These are phyloP conservation scores for Panulirus ornatus DNA, from an alignment of 1,140 invertebrate genomes.

Conservation along the genomic window DNA sequence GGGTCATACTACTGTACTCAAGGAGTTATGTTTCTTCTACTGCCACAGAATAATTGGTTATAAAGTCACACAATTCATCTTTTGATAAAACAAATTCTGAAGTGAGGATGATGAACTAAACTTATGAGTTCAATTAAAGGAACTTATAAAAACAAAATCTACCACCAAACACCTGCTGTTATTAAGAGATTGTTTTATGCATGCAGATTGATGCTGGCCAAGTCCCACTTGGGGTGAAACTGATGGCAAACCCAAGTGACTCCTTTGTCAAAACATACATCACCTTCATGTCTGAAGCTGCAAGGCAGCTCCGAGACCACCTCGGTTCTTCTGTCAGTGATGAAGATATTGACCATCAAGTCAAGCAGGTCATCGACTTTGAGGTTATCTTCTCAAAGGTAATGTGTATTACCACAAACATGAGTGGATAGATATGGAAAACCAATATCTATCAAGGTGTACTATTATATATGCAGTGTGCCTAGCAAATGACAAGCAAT, in stretches of 20 bases:
- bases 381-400: constrained; percentile 81
- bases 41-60: too few species aligned
- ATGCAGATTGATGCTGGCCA: constrained; percentile 28
- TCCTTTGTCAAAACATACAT: constrained; percentile 85
- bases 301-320: constrained; percentile 85
- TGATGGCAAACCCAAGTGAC: not conserved
- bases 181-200: not conserved
- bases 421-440: too few species aligned
- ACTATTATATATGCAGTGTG: too few species aligned
- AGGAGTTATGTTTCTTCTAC: too few species aligned
- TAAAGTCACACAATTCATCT: too few species aligned
- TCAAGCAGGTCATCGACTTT: constrained; percentile 85
- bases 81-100: not conserved
- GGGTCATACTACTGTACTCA: too few species aligned
- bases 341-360: constrained; percentile 79
- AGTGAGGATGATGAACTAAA: not conserved
- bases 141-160: not conserved
- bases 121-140: not conserved
- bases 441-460: too few species aligned
- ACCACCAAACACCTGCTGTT: not conserved
- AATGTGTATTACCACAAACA: too few species aligned
- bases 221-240: constrained; percentile 17
- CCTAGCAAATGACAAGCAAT: too few species aligned
- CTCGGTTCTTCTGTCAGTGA: constrained; percentile 80
- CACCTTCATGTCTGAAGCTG: constrained; percentile 87